Base-by-base conservation (phyloP, 2,113 vertebrate species). In the Globicephala melas region DNA sequence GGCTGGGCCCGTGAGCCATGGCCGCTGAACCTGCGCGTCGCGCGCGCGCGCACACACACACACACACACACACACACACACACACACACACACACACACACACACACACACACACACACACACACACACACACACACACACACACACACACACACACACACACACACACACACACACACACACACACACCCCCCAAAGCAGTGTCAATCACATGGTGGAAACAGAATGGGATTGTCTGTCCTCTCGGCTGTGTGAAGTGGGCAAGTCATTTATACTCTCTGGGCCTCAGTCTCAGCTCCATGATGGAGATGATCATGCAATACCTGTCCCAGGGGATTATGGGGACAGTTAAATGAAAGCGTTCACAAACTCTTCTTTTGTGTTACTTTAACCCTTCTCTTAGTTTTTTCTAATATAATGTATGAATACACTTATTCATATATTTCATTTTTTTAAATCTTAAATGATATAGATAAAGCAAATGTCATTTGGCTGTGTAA, bases 311-410 rank as follows among this genome's bases (percentile, higher is more conserved):
- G 8, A 50, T 23, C 33, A 36, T 1, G 8, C 14, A 25, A 20
- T 81, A 44, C 38, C n/a, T n/a, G 23, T 70, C 20, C 6, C 70
- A 55, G 50, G 93, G 33, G 55, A 68, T 89, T 17, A 7, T 5
- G 18, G 36, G n/a, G 71, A 71, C 18, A 44, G 33, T 79, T 67
- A 36, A 47, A 41, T 74, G 62, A 90, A 41, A 79, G 50, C 31
- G 6, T 33, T 38, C 82, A 68, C 4, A 7, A 73, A 18, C 33
- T 26, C 62, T 25, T 74, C 50, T 31, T 91, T 4, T 86, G n/a
- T 81, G 89, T 44, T 74, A 80, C 74, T 74, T 76, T 80, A 63
- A 76, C 38, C 60, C 18, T 87, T 58, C 47, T 74, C 74, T 92
- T 20, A 88, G 20, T 33, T 53, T 73, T 77, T 86, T 88, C 55